phyloP scores from a whole-genome alignment of 2,797 vertebrate species.

The Amniataba percoides region DNA sequence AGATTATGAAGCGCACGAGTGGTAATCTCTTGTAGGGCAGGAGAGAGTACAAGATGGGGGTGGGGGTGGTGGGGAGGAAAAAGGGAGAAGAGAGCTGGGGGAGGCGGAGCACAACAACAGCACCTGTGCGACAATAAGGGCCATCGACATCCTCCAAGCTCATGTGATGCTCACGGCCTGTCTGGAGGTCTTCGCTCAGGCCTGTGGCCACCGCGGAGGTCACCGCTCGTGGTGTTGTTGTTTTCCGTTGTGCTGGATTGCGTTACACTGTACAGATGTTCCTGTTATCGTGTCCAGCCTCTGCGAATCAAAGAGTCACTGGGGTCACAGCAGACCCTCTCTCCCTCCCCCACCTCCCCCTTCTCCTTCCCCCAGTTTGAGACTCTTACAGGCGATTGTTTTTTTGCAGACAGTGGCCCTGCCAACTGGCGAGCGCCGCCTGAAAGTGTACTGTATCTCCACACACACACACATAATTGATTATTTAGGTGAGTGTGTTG shows the following conservation, averaged over 20 bases:
- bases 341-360: conserved; percentile 26
- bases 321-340: conserved; percentile 64
- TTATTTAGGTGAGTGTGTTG: conserved; percentile 15
- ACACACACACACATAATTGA: conserved; percentile 29
- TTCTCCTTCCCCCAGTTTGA: conserved; percentile 37
- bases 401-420: conserved; percentile 58
- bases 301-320: conserved; percentile 63
- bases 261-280: conserved; percentile 56
- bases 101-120: conserved; percentile 35
- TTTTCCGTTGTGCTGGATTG: conserved; percentile 29
- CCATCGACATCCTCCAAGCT: conserved; percentile 14
- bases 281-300: conserved; percentile 56
- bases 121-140: conserved; percentile 53
- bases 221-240: conserved; percentile 39
- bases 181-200: conserved; percentile 31
- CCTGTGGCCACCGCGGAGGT: conserved; percentile 10
- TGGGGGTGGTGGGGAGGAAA: background rate
- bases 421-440: conserved; percentile 64
- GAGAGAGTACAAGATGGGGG: conserved; percentile 3
- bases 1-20: conserved; percentile 35
- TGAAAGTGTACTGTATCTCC: conserved; percentile 56
- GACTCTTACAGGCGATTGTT: conserved; percentile 63
- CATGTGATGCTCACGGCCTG: conserved; percentile 2
- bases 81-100: no score
- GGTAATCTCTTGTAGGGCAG: conserved; percentile 46